These are phyloP conservation scores for Scyliorhinus canicula DNA, from an alignment of 2,797 vertebrate species.

Conservation along the genomic window DNA sequence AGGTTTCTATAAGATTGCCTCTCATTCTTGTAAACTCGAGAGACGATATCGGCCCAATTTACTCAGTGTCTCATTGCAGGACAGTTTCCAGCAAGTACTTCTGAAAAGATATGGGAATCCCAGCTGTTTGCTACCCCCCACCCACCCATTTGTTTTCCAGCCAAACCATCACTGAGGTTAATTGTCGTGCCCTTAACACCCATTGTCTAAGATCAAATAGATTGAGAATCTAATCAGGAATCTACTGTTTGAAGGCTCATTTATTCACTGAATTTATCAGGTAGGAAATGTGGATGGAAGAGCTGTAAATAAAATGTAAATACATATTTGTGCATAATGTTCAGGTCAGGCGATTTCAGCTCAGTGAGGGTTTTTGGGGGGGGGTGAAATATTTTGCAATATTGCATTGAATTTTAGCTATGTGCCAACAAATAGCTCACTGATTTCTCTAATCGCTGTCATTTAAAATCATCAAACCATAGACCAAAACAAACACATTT, in stretches of 20 bases:
- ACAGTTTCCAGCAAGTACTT: neutral
- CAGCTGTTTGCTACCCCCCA: neutral
- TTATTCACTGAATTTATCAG: neutral
- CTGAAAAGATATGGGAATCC: neutral
- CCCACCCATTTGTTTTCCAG: too few species aligned
- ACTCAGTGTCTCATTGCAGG: neutral
- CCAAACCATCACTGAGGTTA: neutral
- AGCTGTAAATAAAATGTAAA: neutral
- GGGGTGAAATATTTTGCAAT: neutral
- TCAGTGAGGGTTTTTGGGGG: neutral
- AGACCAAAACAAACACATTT: neutral
- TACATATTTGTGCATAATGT: neutral
- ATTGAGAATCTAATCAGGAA: neutral
- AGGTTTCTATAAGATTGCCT: neutral
- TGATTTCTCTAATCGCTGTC: neutral
- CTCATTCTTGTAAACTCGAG: neutral
- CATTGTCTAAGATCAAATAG: neutral
- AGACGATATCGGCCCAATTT: neutral
- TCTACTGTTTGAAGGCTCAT: neutral
- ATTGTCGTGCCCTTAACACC: neutral
- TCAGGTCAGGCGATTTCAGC: neutral
- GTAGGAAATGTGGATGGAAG: too few species aligned
- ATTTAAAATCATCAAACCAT: neutral
- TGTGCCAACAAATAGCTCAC: neutral
- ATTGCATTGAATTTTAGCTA: neutral